phyloP scores from a whole-genome alignment of 1,140 invertebrate species.

The Apocrypta bakeri region DNA sequence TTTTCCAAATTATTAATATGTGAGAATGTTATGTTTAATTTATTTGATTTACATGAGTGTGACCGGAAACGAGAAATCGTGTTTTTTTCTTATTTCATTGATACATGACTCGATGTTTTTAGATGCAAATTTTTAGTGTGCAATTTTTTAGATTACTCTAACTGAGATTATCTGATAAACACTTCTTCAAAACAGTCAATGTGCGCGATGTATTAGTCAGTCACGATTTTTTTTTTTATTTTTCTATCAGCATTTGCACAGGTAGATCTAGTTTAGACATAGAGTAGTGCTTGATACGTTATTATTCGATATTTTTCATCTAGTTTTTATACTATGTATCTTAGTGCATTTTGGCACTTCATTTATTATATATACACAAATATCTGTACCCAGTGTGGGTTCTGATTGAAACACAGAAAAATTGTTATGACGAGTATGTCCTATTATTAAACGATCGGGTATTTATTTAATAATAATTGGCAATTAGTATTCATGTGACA shows the following conservation, averaged over 20 bases:
- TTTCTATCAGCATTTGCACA: slow-evolving; percentile 32
- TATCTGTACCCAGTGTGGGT: neutral
- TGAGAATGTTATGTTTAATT: slow-evolving; percentile 15
- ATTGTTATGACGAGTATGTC: slow-evolving; percentile 41
- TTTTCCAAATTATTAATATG: neutral
- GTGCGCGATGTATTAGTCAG: neutral
- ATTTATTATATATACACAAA: slow-evolving; percentile 8
- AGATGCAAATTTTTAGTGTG: neutral
- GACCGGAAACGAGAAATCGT: neutral
- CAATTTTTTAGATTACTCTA: neutral
- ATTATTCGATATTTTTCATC: neutral
- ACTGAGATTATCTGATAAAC: neutral
- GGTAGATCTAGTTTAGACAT: neutral
- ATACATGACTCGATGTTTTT: neutral
- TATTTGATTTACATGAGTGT: neutral
- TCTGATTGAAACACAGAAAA: neutral
- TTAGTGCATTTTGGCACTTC: slow-evolving; percentile 32
- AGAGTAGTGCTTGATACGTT: slow-evolving; percentile 41
- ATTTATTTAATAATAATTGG: slow-evolving; percentile 11
- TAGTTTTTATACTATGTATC: neutral
- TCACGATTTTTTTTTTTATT: slow-evolving; percentile 11
- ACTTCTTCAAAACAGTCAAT: slow-evolving; percentile 4
- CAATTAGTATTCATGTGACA: slow-evolving; percentile 13
- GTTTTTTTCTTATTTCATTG: neutral
- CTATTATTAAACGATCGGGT: neutral